phyloP scores from a whole-genome alignment of 2,113 vertebrate species.

The Pungitius pungitius region DNA sequence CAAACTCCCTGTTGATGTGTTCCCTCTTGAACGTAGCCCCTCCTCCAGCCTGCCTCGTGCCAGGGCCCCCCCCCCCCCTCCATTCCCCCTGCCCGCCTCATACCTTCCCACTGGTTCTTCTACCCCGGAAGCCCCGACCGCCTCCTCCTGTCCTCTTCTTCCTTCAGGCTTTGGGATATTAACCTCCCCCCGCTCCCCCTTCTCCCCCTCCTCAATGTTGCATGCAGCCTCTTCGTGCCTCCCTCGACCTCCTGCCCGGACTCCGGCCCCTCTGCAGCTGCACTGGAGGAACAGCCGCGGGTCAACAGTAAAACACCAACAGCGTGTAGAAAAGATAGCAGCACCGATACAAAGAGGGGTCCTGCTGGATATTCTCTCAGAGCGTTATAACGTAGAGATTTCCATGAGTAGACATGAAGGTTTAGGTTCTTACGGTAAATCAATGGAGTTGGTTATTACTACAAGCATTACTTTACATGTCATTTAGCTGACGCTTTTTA shows the following conservation, averaged over 20 bases:
- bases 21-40: constrained; percentile 78
- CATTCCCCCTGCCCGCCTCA: constrained; percentile 30
- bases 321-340: constrained; percentile 27
- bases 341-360: not conserved
- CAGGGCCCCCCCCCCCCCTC: constrained; percentile 44
- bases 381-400: constrained; percentile 3
- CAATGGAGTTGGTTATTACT: not conserved
- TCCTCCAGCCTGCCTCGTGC: constrained; percentile 71
- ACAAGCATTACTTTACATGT: too few species aligned
- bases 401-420: not conserved
- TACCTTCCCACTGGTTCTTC: constrained; percentile 56
- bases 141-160: constrained; percentile 53
- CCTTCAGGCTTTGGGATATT: constrained; percentile 70
- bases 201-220: constrained; percentile 76
- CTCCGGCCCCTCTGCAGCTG: constrained; percentile 55
- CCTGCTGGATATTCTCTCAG: constrained; percentile 6
- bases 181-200: constrained; percentile 65
- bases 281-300: constrained; percentile 44
- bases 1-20: constrained; percentile 75
- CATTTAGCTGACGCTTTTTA: too few species aligned
- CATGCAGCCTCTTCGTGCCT: constrained; percentile 78
- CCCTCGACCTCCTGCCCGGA: constrained; percentile 68
- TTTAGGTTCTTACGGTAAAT: not conserved
- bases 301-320: constrained; percentile 27
- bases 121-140: constrained; percentile 44